Conservation (phyloP, 2,797 vertebrate genomes). For the Chelon labrosus region DNA sequence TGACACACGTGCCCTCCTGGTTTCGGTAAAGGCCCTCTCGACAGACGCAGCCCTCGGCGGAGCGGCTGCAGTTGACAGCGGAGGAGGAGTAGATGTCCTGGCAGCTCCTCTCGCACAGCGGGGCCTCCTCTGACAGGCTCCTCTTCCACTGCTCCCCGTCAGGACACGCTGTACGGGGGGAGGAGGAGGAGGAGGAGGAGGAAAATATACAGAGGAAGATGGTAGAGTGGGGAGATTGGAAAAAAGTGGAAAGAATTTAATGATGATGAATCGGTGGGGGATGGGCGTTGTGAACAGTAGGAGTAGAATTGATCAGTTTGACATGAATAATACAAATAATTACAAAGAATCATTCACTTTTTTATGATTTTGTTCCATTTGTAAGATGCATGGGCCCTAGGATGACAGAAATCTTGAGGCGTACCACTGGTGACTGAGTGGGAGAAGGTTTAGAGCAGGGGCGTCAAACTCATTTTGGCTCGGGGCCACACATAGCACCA, state of each 20-base stretch:
- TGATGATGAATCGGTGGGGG: not conserved
- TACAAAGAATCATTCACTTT: not conserved
- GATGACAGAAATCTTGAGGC: too few species aligned
- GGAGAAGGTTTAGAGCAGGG: too few species aligned
- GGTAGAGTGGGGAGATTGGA: not conserved
- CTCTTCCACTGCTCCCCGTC: constrained; percentile 86
- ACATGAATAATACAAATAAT: not conserved
- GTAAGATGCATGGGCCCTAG: too few species aligned
- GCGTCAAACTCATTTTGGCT: too few species aligned
- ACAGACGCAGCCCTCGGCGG: constrained; percentile 84
- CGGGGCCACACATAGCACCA: too few species aligned
- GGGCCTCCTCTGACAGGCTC: constrained; percentile 14
- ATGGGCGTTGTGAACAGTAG: too few species aligned
- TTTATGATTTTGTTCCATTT: not conserved
- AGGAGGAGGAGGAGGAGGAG: not conserved
- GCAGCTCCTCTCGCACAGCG: constrained; percentile 87
- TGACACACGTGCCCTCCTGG: constrained; percentile 81
- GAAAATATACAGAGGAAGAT: not conserved
- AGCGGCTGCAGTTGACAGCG: constrained; percentile 77
- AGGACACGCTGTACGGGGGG: constrained; percentile 82
- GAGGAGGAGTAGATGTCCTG: constrained; percentile 75
- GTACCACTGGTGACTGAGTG: too few species aligned
- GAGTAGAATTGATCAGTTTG: constrained; percentile 1
- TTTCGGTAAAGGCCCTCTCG: constrained; percentile 85
- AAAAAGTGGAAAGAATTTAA: not conserved